A percentile compares a stretch with the other conserved stretches of the same genome.
Conservation (phyloP, 1,140 invertebrate species). For the Harpegnathos saltator region DNA sequence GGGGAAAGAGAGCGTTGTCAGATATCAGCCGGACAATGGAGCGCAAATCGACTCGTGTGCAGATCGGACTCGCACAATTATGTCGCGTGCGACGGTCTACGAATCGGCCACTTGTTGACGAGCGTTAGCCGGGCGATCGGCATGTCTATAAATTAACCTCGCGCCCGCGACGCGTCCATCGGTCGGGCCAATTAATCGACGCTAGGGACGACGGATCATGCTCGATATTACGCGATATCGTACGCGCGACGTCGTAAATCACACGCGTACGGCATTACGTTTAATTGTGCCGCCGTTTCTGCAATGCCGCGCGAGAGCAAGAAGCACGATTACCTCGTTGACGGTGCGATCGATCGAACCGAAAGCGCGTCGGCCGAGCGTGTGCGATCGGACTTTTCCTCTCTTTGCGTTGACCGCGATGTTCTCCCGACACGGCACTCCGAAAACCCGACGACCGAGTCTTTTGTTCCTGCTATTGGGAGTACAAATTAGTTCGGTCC, state of each 20-base stretch:
- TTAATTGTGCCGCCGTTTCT: constrained; percentile 42
- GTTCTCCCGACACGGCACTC: too few relatives aligned
- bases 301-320: not conserved
- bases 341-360: not conserved
- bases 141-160: constrained; percentile 68
- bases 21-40: too few relatives aligned
- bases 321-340: constrained; percentile 16
- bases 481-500: too few relatives aligned
- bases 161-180: constrained; percentile 20
- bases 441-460: too few relatives aligned
- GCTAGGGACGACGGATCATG: constrained; percentile 45
- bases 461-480: too few relatives aligned
- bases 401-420: too few relatives aligned
- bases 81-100: constrained; percentile 15
- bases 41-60: not conserved
- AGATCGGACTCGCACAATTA: constrained; percentile 25
- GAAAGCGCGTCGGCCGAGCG: too few relatives aligned
- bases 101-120: constrained; percentile 74
- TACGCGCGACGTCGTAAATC: constrained; percentile 65
- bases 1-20: too few relatives aligned
- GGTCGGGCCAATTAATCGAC: constrained; percentile 68
- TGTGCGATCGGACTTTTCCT: too few relatives aligned
- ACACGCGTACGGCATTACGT: constrained; percentile 48
- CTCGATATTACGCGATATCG: constrained; percentile 21
- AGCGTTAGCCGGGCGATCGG: constrained; percentile 51